Percentiles rank a stretch among this genome's conserved stretches.
These are phyloP conservation scores for Arctocebus calabarensis DNA, from an alignment of 2,797 vertebrate genomes.

Conservation along the genomic window DNA sequence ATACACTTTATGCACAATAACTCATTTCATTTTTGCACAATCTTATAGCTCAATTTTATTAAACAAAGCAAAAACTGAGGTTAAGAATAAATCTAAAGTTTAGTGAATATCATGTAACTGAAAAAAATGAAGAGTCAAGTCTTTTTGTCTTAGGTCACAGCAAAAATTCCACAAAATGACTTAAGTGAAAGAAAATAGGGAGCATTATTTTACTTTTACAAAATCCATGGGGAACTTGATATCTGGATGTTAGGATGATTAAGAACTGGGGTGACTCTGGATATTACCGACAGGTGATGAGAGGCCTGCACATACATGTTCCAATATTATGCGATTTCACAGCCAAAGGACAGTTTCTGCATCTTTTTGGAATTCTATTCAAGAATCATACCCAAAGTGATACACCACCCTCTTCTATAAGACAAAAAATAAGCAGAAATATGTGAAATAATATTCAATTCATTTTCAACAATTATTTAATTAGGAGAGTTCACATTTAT, in stretches of 20 bases:
- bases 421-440: neutral
- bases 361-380: neutral
- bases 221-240: neutral
- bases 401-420: neutral
- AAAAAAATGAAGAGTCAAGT: neutral
- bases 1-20: neutral
- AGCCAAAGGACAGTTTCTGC: neutral
- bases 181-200: neutral
- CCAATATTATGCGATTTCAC: neutral
- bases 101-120: neutral
- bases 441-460: neutral
- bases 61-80: neutral
- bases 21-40: neutral
- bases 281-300: neutral
- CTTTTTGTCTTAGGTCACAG: neutral
- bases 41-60: neutral
- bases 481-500: neutral
- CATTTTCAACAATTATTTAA: constrained; percentile 7
- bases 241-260: neutral
- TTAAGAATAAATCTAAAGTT: neutral
- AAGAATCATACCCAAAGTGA: neutral
- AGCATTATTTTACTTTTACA: neutral
- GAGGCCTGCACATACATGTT: neutral
- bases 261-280: neutral
- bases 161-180: neutral